phyloP scores from a whole-genome alignment of 2,113 vertebrate species.

The Protomyctophum bolini region DNA sequence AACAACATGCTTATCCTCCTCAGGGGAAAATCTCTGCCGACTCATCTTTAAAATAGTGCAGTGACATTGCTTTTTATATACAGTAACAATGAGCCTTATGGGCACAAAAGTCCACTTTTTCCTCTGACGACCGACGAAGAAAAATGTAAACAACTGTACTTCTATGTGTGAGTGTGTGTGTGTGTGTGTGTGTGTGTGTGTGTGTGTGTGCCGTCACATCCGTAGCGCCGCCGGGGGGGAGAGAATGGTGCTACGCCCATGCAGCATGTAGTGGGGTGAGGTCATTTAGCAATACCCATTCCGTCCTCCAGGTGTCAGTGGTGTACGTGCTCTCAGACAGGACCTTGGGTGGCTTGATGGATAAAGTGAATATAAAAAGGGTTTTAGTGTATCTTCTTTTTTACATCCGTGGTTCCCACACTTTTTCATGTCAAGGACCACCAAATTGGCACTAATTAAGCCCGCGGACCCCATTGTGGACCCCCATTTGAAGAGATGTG shows the following conservation, averaged over 20 bases:
- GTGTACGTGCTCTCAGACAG: constrained; percentile 55
- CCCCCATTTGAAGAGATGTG: too few species aligned
- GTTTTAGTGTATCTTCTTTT: constrained; percentile 59
- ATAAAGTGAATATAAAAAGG: constrained; percentile 50
- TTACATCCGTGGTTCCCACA: constrained; percentile 34
- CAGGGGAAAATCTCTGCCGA: constrained; percentile 30
- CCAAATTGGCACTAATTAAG: too few species aligned
- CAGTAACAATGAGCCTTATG: neutral
- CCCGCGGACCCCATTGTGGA: too few species aligned
- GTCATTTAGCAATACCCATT: constrained; percentile 36
- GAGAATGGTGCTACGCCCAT: constrained; percentile 58
- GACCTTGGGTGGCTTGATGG: constrained; percentile 36
- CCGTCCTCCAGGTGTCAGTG: constrained; percentile 72
- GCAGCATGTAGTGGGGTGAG: constrained; percentile 42
- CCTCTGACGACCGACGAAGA: constrained; percentile 8
- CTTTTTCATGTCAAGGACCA: too few species aligned
- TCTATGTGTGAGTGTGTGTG: neutral
- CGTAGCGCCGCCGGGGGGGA: constrained; percentile 11
- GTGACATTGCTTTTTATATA: constrained; percentile 8
- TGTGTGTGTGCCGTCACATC: constrained; percentile 25
- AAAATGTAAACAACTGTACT: constrained; percentile 27
- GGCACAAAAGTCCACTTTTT: constrained; percentile 16
- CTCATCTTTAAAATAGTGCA: constrained; percentile 37
- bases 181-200: too few species aligned
- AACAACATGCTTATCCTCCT: constrained; percentile 4